phyloP scores from a whole-genome alignment of 2,888 invertebrate genomes.

The Chesias legatella region DNA sequence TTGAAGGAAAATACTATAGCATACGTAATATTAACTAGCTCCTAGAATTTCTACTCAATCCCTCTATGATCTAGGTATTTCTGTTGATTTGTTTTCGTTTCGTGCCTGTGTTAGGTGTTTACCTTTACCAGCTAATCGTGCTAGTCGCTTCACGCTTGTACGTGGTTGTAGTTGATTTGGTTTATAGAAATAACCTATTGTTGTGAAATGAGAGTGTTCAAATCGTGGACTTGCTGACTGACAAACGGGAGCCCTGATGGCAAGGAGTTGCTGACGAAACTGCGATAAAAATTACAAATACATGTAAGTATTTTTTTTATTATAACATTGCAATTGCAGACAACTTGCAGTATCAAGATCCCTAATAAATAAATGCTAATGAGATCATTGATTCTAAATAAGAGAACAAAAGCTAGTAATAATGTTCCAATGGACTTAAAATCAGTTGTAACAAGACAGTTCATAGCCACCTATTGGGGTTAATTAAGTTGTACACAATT shows the following conservation, averaged over 20 bases:
- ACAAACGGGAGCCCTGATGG: conserved; percentile 53
- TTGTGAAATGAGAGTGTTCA: conserved; percentile 66
- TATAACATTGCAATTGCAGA: background rate
- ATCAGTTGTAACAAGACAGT: too few species aligned
- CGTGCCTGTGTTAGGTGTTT: conserved; percentile 49
- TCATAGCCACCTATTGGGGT: too few species aligned
- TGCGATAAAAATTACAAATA: conserved; percentile 23
- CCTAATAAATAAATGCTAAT: too few species aligned
- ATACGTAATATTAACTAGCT: too few species aligned
- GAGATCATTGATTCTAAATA: too few species aligned
- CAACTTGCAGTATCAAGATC: background rate
- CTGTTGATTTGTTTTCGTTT: conserved; percentile 44
- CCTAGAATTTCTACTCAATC: conserved; percentile 35
- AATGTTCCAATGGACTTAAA: too few species aligned
- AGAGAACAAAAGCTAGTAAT: too few species aligned
- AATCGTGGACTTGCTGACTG: conserved; percentile 50
- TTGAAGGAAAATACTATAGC: too few species aligned
- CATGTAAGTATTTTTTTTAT: conserved; percentile 30
- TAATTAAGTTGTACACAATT: too few species aligned
- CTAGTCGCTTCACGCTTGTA: conserved; percentile 45
- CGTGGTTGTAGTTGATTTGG: conserved; percentile 54
- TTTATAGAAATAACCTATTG: conserved; percentile 49
- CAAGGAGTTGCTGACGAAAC: conserved; percentile 30
- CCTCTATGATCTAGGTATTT: conserved; percentile 22
- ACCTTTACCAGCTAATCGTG: conserved; percentile 40